A percentile compares a stretch with the other conserved stretches of the same genome.
phyloP scores from a whole-genome alignment of 64 coral and sea anemone genomes.

The Porites australiensis region DNA sequence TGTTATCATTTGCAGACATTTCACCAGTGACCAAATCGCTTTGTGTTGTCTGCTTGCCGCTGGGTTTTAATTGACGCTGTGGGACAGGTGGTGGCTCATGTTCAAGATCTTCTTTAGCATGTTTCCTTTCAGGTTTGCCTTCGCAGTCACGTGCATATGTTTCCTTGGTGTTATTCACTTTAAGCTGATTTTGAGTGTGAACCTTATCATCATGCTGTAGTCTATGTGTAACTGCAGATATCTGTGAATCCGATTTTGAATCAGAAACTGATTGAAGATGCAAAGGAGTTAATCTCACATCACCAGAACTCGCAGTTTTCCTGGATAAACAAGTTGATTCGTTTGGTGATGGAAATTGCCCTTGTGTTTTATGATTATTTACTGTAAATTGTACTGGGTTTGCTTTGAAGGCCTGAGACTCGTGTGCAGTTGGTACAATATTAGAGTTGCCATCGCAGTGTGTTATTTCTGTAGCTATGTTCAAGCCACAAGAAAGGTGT shows the following conservation, averaged over 20 bases:
- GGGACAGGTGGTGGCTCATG: conserved; percentile 1
- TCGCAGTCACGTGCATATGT: not conserved
- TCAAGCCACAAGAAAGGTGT: not conserved
- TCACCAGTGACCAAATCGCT: not conserved
- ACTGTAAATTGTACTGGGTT: not conserved
- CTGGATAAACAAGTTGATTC: not conserved
- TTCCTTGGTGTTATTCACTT: not conserved
- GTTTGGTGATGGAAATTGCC: not conserved
- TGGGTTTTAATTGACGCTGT: not conserved
- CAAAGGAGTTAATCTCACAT: not conserved
- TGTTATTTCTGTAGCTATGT: not conserved
- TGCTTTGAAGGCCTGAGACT: not conserved
- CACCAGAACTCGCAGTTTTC: not conserved
- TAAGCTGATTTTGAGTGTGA: not conserved
- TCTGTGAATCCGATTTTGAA: not conserved
- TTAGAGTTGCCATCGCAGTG: conserved; percentile 16
- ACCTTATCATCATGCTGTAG: not conserved
- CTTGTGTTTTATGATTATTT: not conserved
- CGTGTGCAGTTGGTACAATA: not conserved
- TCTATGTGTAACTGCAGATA: not conserved
- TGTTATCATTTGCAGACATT: not conserved
- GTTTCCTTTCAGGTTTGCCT: not conserved
- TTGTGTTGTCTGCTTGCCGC: not conserved
- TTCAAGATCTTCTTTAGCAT: not conserved
- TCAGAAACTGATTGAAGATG: not conserved